Conservation (phyloP, 1,140 invertebrate genomes). For the Microplitis mediator region DNA sequence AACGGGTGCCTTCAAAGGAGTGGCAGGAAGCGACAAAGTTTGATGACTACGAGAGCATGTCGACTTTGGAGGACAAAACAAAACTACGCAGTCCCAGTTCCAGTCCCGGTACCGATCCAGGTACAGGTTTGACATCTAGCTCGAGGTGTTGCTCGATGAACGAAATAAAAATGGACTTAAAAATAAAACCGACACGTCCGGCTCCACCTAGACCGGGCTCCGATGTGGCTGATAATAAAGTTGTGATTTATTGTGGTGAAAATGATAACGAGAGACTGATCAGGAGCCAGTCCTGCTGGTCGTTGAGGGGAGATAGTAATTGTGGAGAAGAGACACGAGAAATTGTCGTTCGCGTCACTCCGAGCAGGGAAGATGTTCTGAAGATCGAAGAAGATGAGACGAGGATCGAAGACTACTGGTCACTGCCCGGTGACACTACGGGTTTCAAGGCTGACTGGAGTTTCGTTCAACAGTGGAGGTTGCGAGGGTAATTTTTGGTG, state of each 20-base stretch:
- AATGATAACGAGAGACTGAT: conserved; percentile 6
- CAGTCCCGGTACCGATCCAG: not conserved
- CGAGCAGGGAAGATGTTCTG: conserved; percentile 58
- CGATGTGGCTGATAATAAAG: conserved; percentile 65
- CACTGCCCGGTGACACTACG: conserved; percentile 53
- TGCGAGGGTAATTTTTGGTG: conserved; percentile 62
- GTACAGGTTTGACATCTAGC: not conserved
- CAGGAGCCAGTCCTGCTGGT: conserved; percentile 22
- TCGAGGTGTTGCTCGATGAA: no score
- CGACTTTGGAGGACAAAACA: conserved; percentile 43
- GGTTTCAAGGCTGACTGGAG: conserved; percentile 69
- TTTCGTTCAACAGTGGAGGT: conserved; percentile 74
- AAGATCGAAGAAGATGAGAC: conserved; percentile 61
- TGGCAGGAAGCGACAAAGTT: conserved; percentile 63
- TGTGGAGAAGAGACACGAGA: conserved; percentile 31
- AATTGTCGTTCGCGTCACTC: conserved; percentile 62
- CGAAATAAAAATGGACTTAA: conserved; percentile 49
- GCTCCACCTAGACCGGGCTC: conserved; percentile 42
- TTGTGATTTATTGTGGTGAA: conserved; percentile 71
- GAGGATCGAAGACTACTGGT: conserved; percentile 57
- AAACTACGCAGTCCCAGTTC: not conserved
- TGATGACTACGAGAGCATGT: conserved; percentile 55
- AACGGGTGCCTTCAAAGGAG: conserved; percentile 57
- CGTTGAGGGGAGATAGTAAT: conserved; percentile 19
- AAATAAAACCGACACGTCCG: conserved; percentile 44